Conservation (phyloP, 1,140 invertebrate genomes). For the Eulimnadia texana region DNA sequence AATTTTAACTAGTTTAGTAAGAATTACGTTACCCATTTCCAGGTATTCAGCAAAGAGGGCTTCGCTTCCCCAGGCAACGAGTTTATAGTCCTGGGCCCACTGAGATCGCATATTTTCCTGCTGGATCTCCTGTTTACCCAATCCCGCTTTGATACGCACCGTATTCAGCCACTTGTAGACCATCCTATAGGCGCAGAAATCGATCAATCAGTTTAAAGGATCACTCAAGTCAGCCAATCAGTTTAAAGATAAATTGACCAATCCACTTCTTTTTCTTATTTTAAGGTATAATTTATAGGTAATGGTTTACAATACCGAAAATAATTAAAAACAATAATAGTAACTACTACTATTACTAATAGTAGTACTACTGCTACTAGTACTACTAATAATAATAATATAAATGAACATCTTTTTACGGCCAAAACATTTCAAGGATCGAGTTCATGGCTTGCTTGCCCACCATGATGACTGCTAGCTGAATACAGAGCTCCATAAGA, state of each 20-base stretch:
- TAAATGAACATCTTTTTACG: constrained; percentile 29
- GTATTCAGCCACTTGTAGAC: constrained; percentile 57
- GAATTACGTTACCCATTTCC: constrained; percentile 23
- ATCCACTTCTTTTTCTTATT: no score
- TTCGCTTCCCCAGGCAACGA: constrained; percentile 74
- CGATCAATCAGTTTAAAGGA: background rate
- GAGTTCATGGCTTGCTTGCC: constrained; percentile 52
- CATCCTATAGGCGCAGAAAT: constrained; percentile 32
- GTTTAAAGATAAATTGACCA: no score
- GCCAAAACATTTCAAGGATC: constrained; percentile 40
- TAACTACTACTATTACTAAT: no score
- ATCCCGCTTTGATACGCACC: constrained; percentile 39
- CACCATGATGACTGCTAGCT: constrained; percentile 52
- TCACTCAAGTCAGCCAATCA: no score
- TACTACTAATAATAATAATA: background rate
- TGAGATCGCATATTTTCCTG: constrained; percentile 35
- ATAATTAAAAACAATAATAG: no score
- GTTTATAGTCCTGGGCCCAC: constrained; percentile 83
- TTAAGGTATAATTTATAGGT: no score
- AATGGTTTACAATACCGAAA: no score
- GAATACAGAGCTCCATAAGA: constrained; percentile 47
- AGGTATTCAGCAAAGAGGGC: constrained; percentile 74
- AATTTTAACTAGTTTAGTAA: constrained; percentile 22
- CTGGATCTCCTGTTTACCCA: constrained; percentile 29
- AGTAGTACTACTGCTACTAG: no score